Base-by-base conservation (phyloP, 1,140 invertebrate genomes). In the Drosophila miranda region DNA sequence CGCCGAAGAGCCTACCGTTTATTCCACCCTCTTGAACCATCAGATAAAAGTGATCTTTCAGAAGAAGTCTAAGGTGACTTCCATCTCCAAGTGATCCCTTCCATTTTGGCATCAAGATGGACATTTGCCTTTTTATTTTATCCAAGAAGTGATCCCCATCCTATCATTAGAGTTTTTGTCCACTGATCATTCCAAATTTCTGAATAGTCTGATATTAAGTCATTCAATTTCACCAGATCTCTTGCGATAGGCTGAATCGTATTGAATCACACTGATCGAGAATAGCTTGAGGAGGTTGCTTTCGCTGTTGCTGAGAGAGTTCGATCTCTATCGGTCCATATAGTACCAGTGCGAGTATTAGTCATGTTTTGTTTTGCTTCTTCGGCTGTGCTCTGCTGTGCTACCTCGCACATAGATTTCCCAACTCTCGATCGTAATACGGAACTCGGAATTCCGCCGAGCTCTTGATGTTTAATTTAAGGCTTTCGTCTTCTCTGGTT, bases 311-410 rank as follows among this genome's bases (percentile, higher is more conserved):
- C 62, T 23, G 42, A 0, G 26, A 55, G 62, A 67, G 16, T 21
- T 21, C 28, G 7, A 16, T 14, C 55, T 48, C 62, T 41, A 13
- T 38, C 28, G 43, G 46, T 62, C 41, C 11, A 11, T 28, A 4
- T 9, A 9, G 30, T 28, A 28, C 6, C 19, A 19, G 19, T 19
- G 19, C 19, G 6, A 13, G 38, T 34, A 46, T 68, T 68, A 68
- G 66, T 68, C 66, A 68, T 68, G 19, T 48, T 42, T 67, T 68
- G 49, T 56, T 68, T 68, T 56, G 66, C 67, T 46, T 55, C 50
- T 38, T 34, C n/a, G 9, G 9, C 9, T 6, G 19, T 7, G 23
- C 14, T 57, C 7, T 6, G 9, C 9, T 6, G 16, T 7, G 23
- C 14, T 57, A 7, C 28, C 11, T 11, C 30, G 9, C 30, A 34